These are phyloP conservation scores for Brachylomia viminalis DNA, from an alignment of 2,888 invertebrate species.

Conservation along the genomic window DNA sequence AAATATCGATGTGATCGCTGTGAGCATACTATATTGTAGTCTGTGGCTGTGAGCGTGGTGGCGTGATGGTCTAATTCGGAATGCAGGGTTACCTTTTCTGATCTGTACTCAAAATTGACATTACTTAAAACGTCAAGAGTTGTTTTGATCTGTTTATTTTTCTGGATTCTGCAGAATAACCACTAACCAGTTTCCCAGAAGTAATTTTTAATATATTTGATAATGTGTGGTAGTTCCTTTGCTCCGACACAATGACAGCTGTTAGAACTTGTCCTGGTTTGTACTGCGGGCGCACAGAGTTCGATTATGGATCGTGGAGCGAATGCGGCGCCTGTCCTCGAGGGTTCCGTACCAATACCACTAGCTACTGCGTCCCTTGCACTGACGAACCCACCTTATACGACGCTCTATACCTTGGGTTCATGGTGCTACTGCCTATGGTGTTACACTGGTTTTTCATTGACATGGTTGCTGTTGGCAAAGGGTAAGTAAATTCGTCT, in stretches of 20 bases:
- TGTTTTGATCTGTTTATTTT: slow-evolving; percentile 34
- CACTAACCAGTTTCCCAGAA: not conserved
- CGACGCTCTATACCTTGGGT: slow-evolving; percentile 98
- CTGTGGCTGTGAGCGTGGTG: too few species aligned
- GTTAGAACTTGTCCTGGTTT: slow-evolving; percentile 94
- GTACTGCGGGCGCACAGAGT: slow-evolving; percentile 94
- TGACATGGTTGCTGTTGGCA: slow-evolving; percentile 94
- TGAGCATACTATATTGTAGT: too few species aligned
- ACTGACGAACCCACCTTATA: slow-evolving; percentile 94
- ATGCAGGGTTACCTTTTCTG: not conserved
- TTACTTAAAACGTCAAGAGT: slow-evolving; percentile 6
- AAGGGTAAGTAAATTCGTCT: slow-evolving; percentile 88
- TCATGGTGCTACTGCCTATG: slow-evolving; percentile 97
- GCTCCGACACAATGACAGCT: slow-evolving; percentile 73
- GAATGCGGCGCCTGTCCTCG: slow-evolving; percentile 96
- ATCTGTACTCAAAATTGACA: slow-evolving; percentile 28
- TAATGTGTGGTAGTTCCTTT: slow-evolving; percentile 26
- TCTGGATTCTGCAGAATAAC: not conserved
- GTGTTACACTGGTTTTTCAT: slow-evolving; percentile 98
- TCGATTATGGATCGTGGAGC: slow-evolving; percentile 92
- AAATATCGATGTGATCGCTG: too few species aligned
- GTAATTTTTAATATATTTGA: not conserved
- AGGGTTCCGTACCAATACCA: slow-evolving; percentile 93
- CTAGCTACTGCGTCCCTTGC: slow-evolving; percentile 95
- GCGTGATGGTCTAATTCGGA: too few species aligned